Evolutionary conservation across 1,140 invertebrate genomes (phyloP), one percentile per base, ranked within the genome.

Genomic region (Periplaneta americana): DNA sequence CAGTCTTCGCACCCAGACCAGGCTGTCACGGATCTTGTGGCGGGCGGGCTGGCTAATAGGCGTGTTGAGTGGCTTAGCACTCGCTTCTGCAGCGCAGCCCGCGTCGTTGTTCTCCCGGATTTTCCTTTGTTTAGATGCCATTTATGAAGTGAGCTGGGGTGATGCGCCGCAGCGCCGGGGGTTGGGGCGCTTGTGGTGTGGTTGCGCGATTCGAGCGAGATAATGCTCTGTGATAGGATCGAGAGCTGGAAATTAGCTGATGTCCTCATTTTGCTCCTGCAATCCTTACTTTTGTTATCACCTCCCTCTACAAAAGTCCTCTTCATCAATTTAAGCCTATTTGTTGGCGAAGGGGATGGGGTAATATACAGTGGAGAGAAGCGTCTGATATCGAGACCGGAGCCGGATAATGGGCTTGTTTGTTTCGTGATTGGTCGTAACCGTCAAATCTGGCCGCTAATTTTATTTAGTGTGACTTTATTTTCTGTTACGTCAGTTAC

Each of bases 191-290:
- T 1, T 35, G 10, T 34, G 34, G 34, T 35, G 32, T n/a, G 34
- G 35, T 13, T 28, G 33, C n/a, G 76, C 76, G n/a, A 78, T 36
- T 78, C 32, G 34, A 28, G 35, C 34, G 17, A 22, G 33, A 36
- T 78, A 78, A 78, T 78, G 34, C 76, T 34, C 10, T 36, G 6
- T 78, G 76, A 78, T 78, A 36, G 76, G 76, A 78, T 78, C 34
- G 76, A 78, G 76, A 35, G 76, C 76, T 36, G 35, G 36, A 78
- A 78, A 78, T 78, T 78, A 78, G 76, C 76, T 78, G 76, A 78
- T 78, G 76, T 78, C 76, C 76, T 78, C 76, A 37, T 78, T 78
- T 78, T 36, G 22, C 35, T 36, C 76, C 28, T 78, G 34, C 76
- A 37, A 66, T 66, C 48, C 48, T 66, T 66, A 66, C 48, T 66